Evolutionary conservation across 2,888 invertebrate species (phyloP).

Genomic region (Rhogogaster chlorosoma): DNA sequence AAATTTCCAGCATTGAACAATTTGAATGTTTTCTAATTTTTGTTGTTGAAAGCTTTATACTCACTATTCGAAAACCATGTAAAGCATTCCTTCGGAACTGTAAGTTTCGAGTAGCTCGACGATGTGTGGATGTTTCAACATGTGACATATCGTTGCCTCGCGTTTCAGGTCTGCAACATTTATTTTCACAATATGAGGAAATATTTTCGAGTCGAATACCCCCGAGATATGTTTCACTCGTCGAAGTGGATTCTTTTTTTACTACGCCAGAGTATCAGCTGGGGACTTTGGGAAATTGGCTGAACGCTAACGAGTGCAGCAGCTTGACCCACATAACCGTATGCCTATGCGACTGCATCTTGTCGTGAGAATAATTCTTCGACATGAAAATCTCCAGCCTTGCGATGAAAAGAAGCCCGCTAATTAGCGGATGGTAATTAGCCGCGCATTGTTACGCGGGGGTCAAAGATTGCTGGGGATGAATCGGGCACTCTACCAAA

Average conservation of each 20-base stretch:
- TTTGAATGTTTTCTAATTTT: not conserved
- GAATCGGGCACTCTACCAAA: slow-evolving; percentile 7
- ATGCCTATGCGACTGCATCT: not conserved
- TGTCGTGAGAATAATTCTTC: slow-evolving; percentile 28
- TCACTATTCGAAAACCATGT: slow-evolving; percentile 99
- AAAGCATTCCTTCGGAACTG: slow-evolving; percentile 98
- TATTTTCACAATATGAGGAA: not conserved
- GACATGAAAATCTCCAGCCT: not conserved
- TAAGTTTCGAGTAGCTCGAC: slow-evolving; percentile 98
- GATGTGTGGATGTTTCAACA: slow-evolving; percentile 99
- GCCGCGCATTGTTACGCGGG: not conserved
- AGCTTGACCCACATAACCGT: slow-evolving; percentile 20
- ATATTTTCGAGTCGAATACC: not conserved
- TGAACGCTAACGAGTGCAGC: slow-evolving; percentile 21
- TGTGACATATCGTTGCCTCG: slow-evolving; percentile 99
- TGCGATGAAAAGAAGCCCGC: slow-evolving; percentile 22
- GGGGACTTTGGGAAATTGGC: not conserved
- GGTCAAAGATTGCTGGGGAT: not conserved
- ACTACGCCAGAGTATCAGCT: not conserved
- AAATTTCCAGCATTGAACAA: not conserved
- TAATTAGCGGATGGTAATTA: slow-evolving; percentile 44
- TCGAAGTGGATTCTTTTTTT: not conserved
- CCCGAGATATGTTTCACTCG: not conserved
- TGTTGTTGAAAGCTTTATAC: slow-evolving; percentile 77
- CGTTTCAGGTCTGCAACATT: slow-evolving; percentile 93